These are phyloP conservation scores for Sitta europaea DNA, from an alignment of 2,113 vertebrate genomes.

Conservation along the genomic window DNA sequence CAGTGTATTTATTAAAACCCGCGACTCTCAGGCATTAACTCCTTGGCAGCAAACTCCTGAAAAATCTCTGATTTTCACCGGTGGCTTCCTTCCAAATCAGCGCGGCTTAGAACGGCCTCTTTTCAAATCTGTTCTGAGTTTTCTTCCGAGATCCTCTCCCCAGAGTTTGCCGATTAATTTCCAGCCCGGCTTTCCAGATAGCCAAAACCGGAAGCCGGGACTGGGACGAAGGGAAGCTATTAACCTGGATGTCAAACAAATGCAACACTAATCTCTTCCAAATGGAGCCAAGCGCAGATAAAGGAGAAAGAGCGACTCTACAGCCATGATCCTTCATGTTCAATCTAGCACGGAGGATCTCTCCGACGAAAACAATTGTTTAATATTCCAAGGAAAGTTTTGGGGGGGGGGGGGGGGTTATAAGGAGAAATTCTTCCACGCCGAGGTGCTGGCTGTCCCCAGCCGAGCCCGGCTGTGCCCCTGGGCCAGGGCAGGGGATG, in stretches of 20 bases:
- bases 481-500: neutral
- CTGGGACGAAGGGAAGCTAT: slow-evolving; percentile 34
- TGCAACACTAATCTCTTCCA: slow-evolving; percentile 46
- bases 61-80: neutral
- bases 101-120: neutral
- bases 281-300: slow-evolving; percentile 21
- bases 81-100: neutral
- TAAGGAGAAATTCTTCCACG: neutral
- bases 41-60: slow-evolving; percentile 13
- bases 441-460: neutral
- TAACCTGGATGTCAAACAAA: slow-evolving; percentile 52
- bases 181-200: slow-evolving; percentile 8
- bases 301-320: neutral
- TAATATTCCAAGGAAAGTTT: neutral
- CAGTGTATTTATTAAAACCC: neutral
- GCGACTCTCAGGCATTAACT: neutral
- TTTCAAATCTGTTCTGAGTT: neutral
- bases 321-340: neutral
- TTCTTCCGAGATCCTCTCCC: neutral
- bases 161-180: slow-evolving; percentile 7
- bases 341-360: neutral
- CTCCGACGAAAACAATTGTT: neutral
- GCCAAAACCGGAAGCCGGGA: slow-evolving; percentile 12
- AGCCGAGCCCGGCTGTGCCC: neutral
- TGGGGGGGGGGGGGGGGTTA: neutral